phyloP scores from a whole-genome alignment of 2,113 vertebrate genomes.

The Pristiophorus japonicus region DNA sequence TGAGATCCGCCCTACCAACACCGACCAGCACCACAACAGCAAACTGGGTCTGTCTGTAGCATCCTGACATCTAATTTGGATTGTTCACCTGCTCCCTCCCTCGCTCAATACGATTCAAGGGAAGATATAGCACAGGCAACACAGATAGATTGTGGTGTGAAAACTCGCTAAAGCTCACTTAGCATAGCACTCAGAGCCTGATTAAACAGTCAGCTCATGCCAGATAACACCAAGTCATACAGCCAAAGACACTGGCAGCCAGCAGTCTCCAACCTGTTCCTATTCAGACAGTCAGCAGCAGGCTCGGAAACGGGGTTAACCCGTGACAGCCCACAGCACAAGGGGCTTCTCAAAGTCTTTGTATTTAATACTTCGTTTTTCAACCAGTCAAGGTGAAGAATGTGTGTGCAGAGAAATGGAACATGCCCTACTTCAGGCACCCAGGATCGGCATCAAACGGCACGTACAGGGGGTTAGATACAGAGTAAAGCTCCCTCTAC shows the following conservation, averaged over 20 bases:
- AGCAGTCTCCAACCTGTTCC: constrained; percentile 17
- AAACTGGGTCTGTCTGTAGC: background rate
- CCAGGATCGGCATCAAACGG: background rate
- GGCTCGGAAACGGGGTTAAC: background rate
- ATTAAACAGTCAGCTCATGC: background rate
- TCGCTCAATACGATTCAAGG: background rate
- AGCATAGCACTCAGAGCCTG: constrained; percentile 7
- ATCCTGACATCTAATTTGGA: background rate
- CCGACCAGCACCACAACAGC: background rate
- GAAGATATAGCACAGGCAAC: background rate
- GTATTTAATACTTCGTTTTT: background rate
- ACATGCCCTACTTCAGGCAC: background rate
- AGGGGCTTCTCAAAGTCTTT: background rate
- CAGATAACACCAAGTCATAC: constrained; percentile 28
- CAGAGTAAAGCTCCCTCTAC: background rate
- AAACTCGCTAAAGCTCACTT: constrained; percentile 15
- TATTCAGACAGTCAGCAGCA: constrained; percentile 25
- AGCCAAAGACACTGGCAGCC: constrained; percentile 19
- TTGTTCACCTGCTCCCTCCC: background rate
- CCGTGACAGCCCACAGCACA: background rate
- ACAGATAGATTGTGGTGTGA: constrained; percentile 6
- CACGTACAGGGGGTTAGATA: background rate
- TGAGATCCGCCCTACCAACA: background rate
- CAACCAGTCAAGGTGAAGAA: background rate
- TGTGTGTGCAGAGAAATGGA: background rate